Evolutionary conservation across 30 jellyfish, hydroid and myxozoan genomes (phyloP).

Genomic region (Chrysaora quinquecirrha): DNA sequence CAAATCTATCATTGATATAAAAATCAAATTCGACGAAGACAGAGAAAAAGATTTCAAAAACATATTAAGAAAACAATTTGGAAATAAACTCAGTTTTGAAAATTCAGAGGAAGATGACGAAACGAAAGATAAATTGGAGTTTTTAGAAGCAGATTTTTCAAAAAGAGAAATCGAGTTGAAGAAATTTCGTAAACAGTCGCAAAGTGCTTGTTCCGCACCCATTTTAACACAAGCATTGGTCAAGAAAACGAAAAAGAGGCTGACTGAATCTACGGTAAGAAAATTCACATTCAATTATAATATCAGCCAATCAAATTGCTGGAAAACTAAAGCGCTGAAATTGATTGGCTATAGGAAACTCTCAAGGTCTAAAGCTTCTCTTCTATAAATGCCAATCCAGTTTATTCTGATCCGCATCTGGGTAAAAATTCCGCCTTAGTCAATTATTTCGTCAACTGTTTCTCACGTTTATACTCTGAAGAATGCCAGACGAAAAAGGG

Average conservation of each 20-base stretch:
- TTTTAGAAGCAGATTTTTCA: conserved; percentile 42
- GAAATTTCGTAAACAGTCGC: conserved; percentile 38
- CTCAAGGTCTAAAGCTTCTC: too few species aligned
- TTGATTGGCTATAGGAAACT: too few species aligned
- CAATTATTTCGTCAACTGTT: too few species aligned
- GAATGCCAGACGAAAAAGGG: too few species aligned
- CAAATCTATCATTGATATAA: conserved; percentile 50
- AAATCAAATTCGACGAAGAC: conserved; percentile 61
- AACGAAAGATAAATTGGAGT: background rate
- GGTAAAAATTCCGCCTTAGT: too few species aligned
- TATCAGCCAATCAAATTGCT: too few species aligned
- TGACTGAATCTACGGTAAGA: conserved; percentile 4
- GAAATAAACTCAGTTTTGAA: background rate
- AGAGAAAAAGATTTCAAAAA: conserved; percentile 44
- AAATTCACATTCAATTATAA: too few species aligned
- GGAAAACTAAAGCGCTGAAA: too few species aligned
- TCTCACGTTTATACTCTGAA: too few species aligned
- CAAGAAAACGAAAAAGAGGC: conserved; percentile 37
- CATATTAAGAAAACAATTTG: conserved; percentile 27
- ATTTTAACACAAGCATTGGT: conserved; percentile 71
- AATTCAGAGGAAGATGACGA: background rate
- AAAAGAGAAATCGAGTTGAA: conserved; percentile 50
- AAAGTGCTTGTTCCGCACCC: conserved; percentile 58
- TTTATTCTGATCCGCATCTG: too few species aligned
- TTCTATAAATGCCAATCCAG: too few species aligned